phyloP scores from a whole-genome alignment of 2,888 invertebrate genomes.

The Trichopoda pennipes region DNA sequence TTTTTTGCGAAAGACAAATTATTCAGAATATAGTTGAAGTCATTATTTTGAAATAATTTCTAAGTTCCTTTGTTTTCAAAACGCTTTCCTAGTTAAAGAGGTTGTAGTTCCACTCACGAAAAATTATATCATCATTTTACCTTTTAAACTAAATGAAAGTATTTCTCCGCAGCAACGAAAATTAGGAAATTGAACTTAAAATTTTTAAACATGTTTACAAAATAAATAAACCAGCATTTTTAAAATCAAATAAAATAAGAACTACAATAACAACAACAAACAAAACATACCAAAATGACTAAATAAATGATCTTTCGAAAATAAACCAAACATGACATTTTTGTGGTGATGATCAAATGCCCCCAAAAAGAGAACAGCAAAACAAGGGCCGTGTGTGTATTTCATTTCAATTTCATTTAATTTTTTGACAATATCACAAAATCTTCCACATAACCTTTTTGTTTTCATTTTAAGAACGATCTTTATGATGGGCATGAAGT shows the following conservation, averaged over 20 bases:
- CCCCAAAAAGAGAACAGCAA: background rate
- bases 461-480: conserved; percentile 57
- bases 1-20: no score
- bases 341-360: conserved; percentile 62
- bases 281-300: background rate
- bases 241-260: conserved; percentile 44
- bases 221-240: conserved; percentile 47
- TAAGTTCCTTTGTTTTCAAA: no score
- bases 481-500: conserved; percentile 12
- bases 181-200: conserved; percentile 7
- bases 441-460: conserved; percentile 36
- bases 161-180: conserved; percentile 1
- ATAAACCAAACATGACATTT: conserved; percentile 59
- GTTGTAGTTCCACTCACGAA: no score
- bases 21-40: no score
- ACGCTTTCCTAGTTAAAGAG: no score
- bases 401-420: conserved; percentile 17
- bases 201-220: conserved; percentile 39
- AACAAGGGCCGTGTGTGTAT: conserved; percentile 16
- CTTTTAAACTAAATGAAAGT: conserved; percentile 12
- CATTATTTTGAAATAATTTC: no score
- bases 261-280: conserved; percentile 34
- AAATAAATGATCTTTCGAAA: conserved; percentile 50
- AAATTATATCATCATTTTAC: background rate
- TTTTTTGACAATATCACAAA: conserved; percentile 28